Conservation (phyloP, 2,888 invertebrate genomes). For the Petrophora chlorosata region DNA sequence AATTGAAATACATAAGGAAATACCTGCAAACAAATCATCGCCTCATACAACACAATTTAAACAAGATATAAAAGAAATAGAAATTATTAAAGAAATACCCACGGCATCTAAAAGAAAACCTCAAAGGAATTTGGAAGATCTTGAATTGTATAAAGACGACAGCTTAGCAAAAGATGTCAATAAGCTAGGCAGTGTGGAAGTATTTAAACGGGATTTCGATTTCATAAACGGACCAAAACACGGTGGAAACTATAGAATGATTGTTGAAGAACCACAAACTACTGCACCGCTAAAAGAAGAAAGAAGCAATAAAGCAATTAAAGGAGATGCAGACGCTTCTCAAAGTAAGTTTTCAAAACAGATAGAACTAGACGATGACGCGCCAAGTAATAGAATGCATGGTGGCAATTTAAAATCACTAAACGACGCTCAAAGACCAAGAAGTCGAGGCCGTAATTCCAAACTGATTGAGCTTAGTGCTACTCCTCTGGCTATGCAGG, state of each 20-base stretch:
- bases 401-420: slow-evolving; percentile 52
- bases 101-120: slow-evolving; percentile 44
- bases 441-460: slow-evolving; percentile 46
- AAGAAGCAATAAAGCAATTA: slow-evolving; percentile 5
- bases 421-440: slow-evolving; percentile 40
- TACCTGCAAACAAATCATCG: slow-evolving; percentile 61
- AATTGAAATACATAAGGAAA: slow-evolving; percentile 72
- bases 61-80: slow-evolving; percentile 73
- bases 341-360: slow-evolving; percentile 57
- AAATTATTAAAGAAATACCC: slow-evolving; percentile 71
- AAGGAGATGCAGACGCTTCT: slow-evolving; percentile 56
- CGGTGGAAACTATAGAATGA: slow-evolving; percentile 74
- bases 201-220: slow-evolving; percentile 66
- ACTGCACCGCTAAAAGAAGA: slow-evolving; percentile 12
- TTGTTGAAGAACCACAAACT: slow-evolving; percentile 42
- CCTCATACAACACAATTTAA: slow-evolving; percentile 69
- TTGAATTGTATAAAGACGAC: slow-evolving; percentile 72
- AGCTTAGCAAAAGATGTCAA: slow-evolving; percentile 72
- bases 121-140: slow-evolving; percentile 55
- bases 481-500: slow-evolving; percentile 47
- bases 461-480: slow-evolving; percentile 55
- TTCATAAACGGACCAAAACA: slow-evolving; percentile 65
- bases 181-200: slow-evolving; percentile 70
- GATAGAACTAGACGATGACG: slow-evolving; percentile 46
- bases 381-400: slow-evolving; percentile 40